Evolutionary conservation across 2,888 invertebrate species (phyloP).

Genomic region (Herminia tarsipennalis): DNA sequence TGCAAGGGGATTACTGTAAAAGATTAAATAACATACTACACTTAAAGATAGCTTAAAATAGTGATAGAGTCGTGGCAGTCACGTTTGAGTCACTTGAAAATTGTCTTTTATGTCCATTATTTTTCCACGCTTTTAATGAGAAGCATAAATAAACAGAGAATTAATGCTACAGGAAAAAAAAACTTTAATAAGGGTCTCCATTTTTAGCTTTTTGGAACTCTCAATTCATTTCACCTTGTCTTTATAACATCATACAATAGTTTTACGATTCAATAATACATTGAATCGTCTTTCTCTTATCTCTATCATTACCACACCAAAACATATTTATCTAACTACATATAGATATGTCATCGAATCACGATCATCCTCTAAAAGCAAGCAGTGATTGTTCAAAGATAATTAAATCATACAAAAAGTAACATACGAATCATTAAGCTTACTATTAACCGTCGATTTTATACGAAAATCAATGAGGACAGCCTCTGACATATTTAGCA

Average conservation of each 20-base stretch:
- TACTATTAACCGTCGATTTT: slow-evolving; percentile 18
- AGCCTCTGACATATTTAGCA: slow-evolving; percentile 24
- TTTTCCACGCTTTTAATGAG: slow-evolving; percentile 36
- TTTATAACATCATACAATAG: slow-evolving; percentile 31
- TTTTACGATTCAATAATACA: slow-evolving; percentile 44
- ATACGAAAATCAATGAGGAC: slow-evolving; percentile 12
- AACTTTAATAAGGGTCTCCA: slow-evolving; percentile 17
- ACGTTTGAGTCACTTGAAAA: slow-evolving; percentile 26
- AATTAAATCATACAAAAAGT: slow-evolving; percentile 14
- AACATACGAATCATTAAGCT: slow-evolving; percentile 24
- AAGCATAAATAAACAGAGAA: slow-evolving; percentile 37
- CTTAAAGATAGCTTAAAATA: slow-evolving; percentile 83
- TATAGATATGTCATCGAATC: slow-evolving; percentile 84
- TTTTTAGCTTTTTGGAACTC: slow-evolving; percentile 15
- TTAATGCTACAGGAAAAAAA: slow-evolving; percentile 16
- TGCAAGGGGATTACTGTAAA: slow-evolving; percentile 80
- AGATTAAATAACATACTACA: slow-evolving; percentile 78
- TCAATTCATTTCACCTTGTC: slow-evolving; percentile 22
- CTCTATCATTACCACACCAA: slow-evolving; percentile 67
- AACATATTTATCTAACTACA: slow-evolving; percentile 79
- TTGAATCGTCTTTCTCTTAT: slow-evolving; percentile 49
- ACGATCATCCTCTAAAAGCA: slow-evolving; percentile 77
- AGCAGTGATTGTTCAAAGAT: slow-evolving; percentile 60
- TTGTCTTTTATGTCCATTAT: slow-evolving; percentile 21
- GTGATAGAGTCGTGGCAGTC: slow-evolving; percentile 63